Conservation (phyloP, 1,140 invertebrate genomes). For the Orius laevigatus region DNA sequence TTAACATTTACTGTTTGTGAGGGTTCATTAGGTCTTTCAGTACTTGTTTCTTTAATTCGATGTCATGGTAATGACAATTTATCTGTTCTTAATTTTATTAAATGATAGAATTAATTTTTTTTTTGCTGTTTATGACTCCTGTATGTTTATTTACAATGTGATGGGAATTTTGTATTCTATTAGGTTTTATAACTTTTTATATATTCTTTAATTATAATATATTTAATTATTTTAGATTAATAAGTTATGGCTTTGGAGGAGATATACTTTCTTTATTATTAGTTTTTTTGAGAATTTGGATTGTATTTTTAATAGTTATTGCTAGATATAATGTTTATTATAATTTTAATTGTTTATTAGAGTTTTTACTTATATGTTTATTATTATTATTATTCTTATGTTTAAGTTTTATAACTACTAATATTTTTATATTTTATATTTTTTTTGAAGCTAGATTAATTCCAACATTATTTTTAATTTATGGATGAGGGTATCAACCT, state of each 20-base stretch:
- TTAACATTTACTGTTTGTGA: conserved; percentile 40
- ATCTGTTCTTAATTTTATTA: too few species aligned
- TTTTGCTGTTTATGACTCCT: conserved; percentile 30
- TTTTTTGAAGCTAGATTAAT: conserved; percentile 42
- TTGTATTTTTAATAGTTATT: conserved; percentile 34
- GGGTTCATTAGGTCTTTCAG: conserved; percentile 34
- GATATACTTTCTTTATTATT: conserved; percentile 32
- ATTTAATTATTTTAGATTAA: too few species aligned
- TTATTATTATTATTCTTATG: conserved; percentile 36
- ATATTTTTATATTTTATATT: too few species aligned
- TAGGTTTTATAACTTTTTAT: too few species aligned
- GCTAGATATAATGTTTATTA: conserved; percentile 31
- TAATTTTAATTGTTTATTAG: too few species aligned
- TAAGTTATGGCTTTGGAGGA: too few species aligned
- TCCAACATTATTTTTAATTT: conserved; percentile 43
- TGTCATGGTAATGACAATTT: too few species aligned
- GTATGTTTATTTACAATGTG: conserved; percentile 26
- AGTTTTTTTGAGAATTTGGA: conserved; percentile 35
- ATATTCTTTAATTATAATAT: too few species aligned
- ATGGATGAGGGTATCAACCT: conserved; percentile 42
- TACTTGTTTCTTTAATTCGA: conserved; percentile 38
- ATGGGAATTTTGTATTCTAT: conserved; percentile 24
- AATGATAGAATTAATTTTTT: conserved; percentile 37
- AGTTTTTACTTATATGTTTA: conserved; percentile 34
- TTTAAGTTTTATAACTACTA: conserved; percentile 34